Base-by-base conservation (phyloP, 2,113 vertebrate species). In the Halcyon senegalensis region DNA sequence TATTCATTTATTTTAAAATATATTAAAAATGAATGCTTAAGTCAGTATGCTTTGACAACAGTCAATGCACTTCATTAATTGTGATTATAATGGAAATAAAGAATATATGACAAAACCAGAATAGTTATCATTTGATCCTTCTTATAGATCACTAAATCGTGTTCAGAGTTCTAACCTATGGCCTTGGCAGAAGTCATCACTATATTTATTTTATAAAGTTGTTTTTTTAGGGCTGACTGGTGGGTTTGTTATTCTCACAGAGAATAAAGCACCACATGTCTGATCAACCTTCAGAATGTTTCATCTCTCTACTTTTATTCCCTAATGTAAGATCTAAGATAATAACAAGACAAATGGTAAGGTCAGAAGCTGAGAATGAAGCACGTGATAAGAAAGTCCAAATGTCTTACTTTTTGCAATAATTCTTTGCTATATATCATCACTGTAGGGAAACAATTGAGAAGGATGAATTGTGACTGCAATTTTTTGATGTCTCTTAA, bases 341-440 rank as follows among this genome's bases (percentile, higher is more conserved):
- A 84, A 82, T 83, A 95, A 93, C 68, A 93, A 74, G 30, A 37
- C 84, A 68, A 93, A 92, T 80, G 46, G 33, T 90, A 94, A 96
- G 76, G 88, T 84, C 88, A 93, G 56, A 93, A 75, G 62, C 88
- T 92, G 76, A 94, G 62, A 84, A 73, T 53, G 44, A 95, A 94
- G 48, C 30, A 89, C 92, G 73, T 56, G 72, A 86, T 70, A 83
- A 83, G 93, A 84, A 86, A 86, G 79, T 62, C 60, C 89, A 84
- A 94, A 95, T 87, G 76, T 84, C 92, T 92, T 76, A 62, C 11
- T 93, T 93, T 73, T 95, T 79, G 46, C 56, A 90, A 82, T 64
- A 84, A 72, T 74, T 44, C 43, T 93, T 93, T 77, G 46, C 69
- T 89, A 93, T 95, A 94, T 93, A 89, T 56, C 90, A 95, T 44